Evolutionary conservation across 2,113 vertebrate genomes (phyloP), one percentile per base, ranked within the genome.

Genomic region (Edolisoma coerulescens): DNA sequence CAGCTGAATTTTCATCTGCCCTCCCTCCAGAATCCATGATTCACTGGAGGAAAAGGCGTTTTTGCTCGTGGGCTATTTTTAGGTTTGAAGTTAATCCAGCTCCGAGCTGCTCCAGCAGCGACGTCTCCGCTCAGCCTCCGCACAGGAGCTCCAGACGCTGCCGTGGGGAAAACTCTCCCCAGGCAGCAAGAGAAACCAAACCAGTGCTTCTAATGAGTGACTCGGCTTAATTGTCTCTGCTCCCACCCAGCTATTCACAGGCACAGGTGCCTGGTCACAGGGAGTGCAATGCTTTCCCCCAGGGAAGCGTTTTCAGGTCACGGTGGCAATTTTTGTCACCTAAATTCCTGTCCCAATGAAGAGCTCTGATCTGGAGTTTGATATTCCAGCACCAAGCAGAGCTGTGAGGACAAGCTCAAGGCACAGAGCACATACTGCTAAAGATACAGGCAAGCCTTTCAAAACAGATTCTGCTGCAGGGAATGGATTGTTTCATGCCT

Each of bases 51-150:
- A 87, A 94, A 69, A 77, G 56, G 74, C 23, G 0, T 27, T 84
- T 86, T 71, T 39, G 87, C 74, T 89, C 20, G 53, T 71, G 95
- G 67, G 70, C 77, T 96, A 93, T 97, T 97, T 97, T 97, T 95
- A 92, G 53, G 60, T 63, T 79, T 80, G 93, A 95, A 95, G 95
- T 74, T 94, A 91, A 94, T 95, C 94, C 94, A 96, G 85, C 86
- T 83, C 88, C 44, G 59, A 94, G 85, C 93, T 67, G 85, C 95
- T 95, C 77, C 50, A 61, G 53, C 82, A 87, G 68, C 7, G 4
- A 13, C 1, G 44, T 73, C 82, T 47, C 44, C 16, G 20, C 73
- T 57, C 70, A 86, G 80, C 65, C 84, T 64, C 89, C 7, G 2
- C 89, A 30, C 63, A 53, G 84, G 71, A 82, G 1, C 44, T 28